Evolutionary conservation across 1,140 invertebrate species (phyloP).

Genomic region (Nephila pilipes): DNA sequence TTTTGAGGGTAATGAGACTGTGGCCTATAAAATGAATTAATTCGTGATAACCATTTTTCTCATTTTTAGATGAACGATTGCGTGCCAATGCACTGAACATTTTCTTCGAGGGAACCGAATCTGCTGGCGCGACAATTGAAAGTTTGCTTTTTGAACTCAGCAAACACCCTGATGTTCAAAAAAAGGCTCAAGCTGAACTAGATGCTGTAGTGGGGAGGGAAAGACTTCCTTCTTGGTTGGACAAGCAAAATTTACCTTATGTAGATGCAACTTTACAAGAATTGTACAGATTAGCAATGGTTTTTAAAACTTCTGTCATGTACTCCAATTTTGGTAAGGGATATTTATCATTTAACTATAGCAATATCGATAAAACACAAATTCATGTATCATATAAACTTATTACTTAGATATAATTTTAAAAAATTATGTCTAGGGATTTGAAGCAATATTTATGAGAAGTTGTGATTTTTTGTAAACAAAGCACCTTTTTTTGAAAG

Average conservation of each 20-base stretch:
- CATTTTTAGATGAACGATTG: conserved; percentile 34
- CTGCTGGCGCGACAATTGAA: not conserved
- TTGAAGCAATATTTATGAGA: no score
- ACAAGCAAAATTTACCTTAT: conserved; percentile 77
- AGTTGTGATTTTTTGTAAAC: no score
- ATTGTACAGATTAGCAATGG: not conserved
- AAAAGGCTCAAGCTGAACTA: conserved; percentile 79
- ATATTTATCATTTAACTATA: not conserved
- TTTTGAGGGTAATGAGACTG: no score
- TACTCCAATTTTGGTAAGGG: conserved; percentile 71
- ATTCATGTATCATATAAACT: no score
- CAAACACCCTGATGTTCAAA: conserved; percentile 77
- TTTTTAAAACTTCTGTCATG: not conserved
- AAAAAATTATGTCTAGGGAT: no score
- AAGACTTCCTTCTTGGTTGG: conserved; percentile 76
- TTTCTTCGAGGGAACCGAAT: conserved; percentile 60
- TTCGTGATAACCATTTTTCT: not conserved
- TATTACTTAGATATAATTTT: no score
- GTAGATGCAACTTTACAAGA: conserved; percentile 71
- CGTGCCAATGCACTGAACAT: conserved; percentile 7
- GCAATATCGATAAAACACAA: no score
- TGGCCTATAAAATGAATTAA: no score
- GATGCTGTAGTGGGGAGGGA: conserved; percentile 78
- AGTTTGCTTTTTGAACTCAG: not conserved
- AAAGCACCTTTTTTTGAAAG: no score